Evolutionary conservation across 1,140 invertebrate genomes (phyloP).

Genomic region (Teleogryllus occipitalis): DNA sequence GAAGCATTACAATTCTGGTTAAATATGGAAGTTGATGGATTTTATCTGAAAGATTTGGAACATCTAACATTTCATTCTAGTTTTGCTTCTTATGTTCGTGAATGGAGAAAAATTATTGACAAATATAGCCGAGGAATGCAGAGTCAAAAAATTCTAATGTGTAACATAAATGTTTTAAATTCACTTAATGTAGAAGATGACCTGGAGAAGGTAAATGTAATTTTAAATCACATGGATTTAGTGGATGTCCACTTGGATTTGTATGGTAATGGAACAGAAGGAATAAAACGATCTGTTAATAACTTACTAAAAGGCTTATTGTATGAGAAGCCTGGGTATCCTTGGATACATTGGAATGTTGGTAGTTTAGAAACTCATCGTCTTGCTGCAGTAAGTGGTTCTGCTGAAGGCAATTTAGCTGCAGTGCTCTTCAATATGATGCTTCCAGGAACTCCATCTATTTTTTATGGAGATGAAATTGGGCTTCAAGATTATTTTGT

Average conservation of each 20-base stretch:
- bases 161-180: slow-evolving; percentile 48
- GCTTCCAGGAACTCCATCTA: slow-evolving; percentile 67
- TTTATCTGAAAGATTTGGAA: slow-evolving; percentile 66
- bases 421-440: slow-evolving; percentile 58
- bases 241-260: slow-evolving; percentile 58
- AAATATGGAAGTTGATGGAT: slow-evolving; percentile 60
- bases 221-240: slow-evolving; percentile 58
- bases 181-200: slow-evolving; percentile 34
- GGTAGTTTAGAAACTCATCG: slow-evolving; percentile 50
- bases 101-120: slow-evolving; percentile 48
- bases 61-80: slow-evolving; percentile 38
- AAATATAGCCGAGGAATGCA: slow-evolving; percentile 31
- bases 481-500: slow-evolving; percentile 43
- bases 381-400: slow-evolving; percentile 42
- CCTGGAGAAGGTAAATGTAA: slow-evolving; percentile 33
- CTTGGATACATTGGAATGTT: slow-evolving; percentile 71
- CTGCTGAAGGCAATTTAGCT: slow-evolving; percentile 50
- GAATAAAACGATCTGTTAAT: slow-evolving; percentile 48
- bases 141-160: slow-evolving; percentile 53
- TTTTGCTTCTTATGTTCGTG: slow-evolving; percentile 43
- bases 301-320: slow-evolving; percentile 45
- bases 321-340: slow-evolving; percentile 49
- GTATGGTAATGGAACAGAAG: slow-evolving; percentile 41
- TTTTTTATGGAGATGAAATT: slow-evolving; percentile 78
- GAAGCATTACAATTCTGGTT: slow-evolving; percentile 45